A percentile compares a stretch with the other conserved stretches of the same genome.
These are phyloP conservation scores for Limnephilus marmoratus DNA, from an alignment of 2,888 invertebrate species.

Conservation along the genomic window DNA sequence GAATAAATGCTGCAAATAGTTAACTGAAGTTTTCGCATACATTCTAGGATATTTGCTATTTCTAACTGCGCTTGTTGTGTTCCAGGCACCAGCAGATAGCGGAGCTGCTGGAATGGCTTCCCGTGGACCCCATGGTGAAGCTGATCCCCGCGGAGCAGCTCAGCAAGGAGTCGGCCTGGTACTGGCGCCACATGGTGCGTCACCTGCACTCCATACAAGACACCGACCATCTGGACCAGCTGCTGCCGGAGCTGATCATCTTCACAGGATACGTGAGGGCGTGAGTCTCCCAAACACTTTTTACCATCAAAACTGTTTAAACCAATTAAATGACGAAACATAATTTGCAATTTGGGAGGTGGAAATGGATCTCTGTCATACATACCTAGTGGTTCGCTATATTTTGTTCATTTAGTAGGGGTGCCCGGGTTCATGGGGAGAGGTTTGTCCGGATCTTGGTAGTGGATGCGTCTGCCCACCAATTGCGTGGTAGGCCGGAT, in stretches of 20 bases:
- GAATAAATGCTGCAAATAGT: too few species aligned
- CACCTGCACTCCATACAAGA: constrained; percentile 74
- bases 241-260: constrained; percentile 84
- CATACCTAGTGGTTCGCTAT: too few species aligned
- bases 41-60: neutral
- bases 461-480: too few species aligned
- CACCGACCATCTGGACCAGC: constrained; percentile 78
- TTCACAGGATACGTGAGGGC: constrained; percentile 85
- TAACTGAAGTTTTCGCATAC: too few species aligned
- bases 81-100: constrained; percentile 74
- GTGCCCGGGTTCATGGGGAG: too few species aligned
- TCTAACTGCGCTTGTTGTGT: neutral
- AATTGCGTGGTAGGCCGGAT: too few species aligned
- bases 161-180: constrained; percentile 76
- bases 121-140: constrained; percentile 72
- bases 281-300: constrained; percentile 73
- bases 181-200: constrained; percentile 76
- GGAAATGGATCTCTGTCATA: too few species aligned
- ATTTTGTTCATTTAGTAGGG: too few species aligned
- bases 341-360: too few species aligned
- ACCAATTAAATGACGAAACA: too few species aligned
- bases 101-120: constrained; percentile 76
- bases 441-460: too few species aligned
- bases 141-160: constrained; percentile 74
- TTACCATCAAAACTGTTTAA: neutral